Evolutionary conservation across 1,140 invertebrate species (phyloP).

Genomic region (Rhagoletis zephyria): DNA sequence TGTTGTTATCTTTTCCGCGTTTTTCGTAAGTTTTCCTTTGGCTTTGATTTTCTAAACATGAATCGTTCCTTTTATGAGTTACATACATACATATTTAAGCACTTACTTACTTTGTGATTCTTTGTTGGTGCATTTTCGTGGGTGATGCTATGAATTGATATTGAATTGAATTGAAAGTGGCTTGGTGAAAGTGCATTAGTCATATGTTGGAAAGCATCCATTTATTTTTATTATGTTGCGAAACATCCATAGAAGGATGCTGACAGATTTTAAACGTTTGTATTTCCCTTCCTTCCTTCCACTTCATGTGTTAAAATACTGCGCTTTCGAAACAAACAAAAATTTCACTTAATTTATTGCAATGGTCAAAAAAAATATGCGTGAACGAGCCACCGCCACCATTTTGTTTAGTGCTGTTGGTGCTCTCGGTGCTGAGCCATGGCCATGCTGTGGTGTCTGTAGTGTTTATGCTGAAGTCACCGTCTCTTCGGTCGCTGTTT

Average conservation of each 20-base stretch:
- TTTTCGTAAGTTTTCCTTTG: slow-evolving; percentile 49
- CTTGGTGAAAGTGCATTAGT: slow-evolving; percentile 17
- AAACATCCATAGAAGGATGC: not conserved
- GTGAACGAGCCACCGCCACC: slow-evolving; percentile 18
- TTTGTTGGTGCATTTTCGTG: not conserved
- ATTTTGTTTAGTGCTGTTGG: slow-evolving; percentile 30
- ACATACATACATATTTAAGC: not conserved
- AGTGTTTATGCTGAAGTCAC: slow-evolving; percentile 19
- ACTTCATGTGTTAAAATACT: not conserved
- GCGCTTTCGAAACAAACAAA: slow-evolving; percentile 10
- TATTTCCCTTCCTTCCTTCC: not conserved
- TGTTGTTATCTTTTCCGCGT: slow-evolving; percentile 46
- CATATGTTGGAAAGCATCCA: not conserved
- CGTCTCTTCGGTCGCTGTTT: not conserved
- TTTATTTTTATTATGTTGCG: too few species aligned
- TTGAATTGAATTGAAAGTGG: not conserved
- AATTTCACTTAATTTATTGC: slow-evolving; percentile 27
- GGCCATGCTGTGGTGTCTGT: slow-evolving; percentile 22
- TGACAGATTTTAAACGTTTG: not conserved
- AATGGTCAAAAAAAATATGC: slow-evolving; percentile 35
- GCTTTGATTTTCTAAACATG: slow-evolving; percentile 48
- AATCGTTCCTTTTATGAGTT: slow-evolving; percentile 43
- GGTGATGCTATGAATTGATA: not conserved
- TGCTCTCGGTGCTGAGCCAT: slow-evolving; percentile 31
- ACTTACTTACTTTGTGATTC: not conserved